Conservation (phyloP, 2,888 invertebrate genomes). For the Dinocampus coccinellae region DNA sequence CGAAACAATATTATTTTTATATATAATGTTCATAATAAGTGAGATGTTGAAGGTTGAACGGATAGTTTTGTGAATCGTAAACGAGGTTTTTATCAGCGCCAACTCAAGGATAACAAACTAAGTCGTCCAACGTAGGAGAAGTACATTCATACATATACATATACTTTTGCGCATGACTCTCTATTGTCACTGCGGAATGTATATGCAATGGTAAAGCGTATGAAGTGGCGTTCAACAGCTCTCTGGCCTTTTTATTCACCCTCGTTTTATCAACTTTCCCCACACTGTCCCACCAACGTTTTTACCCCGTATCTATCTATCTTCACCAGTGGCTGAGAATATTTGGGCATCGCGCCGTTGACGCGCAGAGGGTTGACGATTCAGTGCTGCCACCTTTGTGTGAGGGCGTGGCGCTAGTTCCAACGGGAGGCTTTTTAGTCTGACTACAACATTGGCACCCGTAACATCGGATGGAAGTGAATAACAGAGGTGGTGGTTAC, state of each 20-base stretch:
- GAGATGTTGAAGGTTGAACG: background rate
- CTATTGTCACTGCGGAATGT: background rate
- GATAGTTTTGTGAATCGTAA: background rate
- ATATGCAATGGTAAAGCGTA: background rate
- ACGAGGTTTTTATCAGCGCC: background rate
- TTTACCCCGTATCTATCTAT: background rate
- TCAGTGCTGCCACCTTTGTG: slow-evolving; percentile 55
- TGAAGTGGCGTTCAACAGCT: slow-evolving; percentile 6
- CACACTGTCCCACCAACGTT: background rate
- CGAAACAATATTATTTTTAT: too few species aligned
- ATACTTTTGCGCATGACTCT: background rate
- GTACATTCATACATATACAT: background rate
- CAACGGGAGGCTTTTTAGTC: slow-evolving; percentile 53
- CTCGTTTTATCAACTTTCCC: background rate
- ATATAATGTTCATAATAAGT: background rate
- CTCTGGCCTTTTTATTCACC: background rate
- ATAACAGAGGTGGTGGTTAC: slow-evolving; percentile 29
- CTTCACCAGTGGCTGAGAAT: background rate
- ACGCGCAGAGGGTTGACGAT: background rate
- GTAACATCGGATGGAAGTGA: slow-evolving; percentile 48
- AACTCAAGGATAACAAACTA: slow-evolving; percentile 5
- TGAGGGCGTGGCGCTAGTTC: slow-evolving; percentile 65
- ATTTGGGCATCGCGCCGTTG: background rate
- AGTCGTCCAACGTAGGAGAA: background rate
- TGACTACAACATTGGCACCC: slow-evolving; percentile 58